These are phyloP conservation scores for Hypotaenidia okinawae DNA, from an alignment of 2,797 vertebrate genomes.

Conservation along the genomic window DNA sequence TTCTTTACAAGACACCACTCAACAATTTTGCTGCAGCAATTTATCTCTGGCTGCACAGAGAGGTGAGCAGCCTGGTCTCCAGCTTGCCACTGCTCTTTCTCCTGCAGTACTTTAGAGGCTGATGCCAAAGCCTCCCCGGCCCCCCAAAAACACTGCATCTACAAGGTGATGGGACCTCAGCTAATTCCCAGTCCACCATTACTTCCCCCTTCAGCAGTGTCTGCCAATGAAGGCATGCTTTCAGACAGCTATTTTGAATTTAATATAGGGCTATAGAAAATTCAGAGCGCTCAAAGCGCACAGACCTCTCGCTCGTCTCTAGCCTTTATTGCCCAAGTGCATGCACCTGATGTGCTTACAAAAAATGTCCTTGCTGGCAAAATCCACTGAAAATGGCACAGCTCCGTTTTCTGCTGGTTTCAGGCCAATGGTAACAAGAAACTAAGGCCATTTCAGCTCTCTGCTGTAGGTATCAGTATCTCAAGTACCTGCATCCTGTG, in stretches of 20 bases:
- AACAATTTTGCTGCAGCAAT: slow-evolving; percentile 49
- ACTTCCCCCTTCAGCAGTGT: not conserved
- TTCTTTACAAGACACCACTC: slow-evolving; percentile 24
- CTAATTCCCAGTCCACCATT: not conserved
- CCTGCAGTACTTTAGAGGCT: not conserved
- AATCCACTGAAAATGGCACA: slow-evolving; percentile 34
- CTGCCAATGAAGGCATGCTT: not conserved
- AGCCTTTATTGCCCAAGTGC: slow-evolving; percentile 2
- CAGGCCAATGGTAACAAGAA: not conserved
- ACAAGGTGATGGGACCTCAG: not conserved
- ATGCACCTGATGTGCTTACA: slow-evolving; percentile 32
- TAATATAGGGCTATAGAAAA: slow-evolving; percentile 11
- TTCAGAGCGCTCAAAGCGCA: not conserved
- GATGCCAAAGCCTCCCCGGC: not conserved
- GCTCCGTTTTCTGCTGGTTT: slow-evolving; percentile 9
- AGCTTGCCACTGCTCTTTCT: not conserved
- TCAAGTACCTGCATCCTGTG: slow-evolving; percentile 51
- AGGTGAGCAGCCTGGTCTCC: not conserved
- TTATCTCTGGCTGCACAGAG: slow-evolving; percentile 47
- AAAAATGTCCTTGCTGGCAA: slow-evolving; percentile 37
- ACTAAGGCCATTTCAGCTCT: slow-evolving; percentile 18
- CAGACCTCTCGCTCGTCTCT: not conserved
- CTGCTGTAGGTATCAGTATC: slow-evolving; percentile 45
- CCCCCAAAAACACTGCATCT: not conserved
- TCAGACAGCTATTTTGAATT: slow-evolving; percentile 30